A percentile compares a stretch with the other conserved stretches of the same genome.
These are phyloP conservation scores for Sebastes kiyomatsui DNA, from an alignment of 2,797 vertebrate genomes.

Conservation along the genomic window DNA sequence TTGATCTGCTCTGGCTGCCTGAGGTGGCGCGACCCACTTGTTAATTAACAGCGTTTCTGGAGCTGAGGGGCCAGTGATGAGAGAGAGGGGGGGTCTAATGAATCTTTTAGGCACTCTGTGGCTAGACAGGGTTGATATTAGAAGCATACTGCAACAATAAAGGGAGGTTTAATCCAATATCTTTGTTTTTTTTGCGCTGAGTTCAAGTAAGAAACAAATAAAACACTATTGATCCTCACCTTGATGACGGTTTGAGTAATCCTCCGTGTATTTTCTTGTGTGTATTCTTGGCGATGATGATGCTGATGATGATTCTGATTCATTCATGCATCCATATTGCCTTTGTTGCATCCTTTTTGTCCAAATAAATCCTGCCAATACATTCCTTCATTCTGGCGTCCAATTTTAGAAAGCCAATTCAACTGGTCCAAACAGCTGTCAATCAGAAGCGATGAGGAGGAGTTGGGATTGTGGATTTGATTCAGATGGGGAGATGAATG, in stretches of 20 bases:
- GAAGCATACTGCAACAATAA: constrained; percentile 5
- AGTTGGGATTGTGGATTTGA: neutral
- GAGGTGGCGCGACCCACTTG: constrained; percentile 53
- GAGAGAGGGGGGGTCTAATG: constrained; percentile 20
- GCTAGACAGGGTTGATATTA: neutral
- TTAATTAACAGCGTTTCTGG: constrained; percentile 67
- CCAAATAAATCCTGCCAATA: constrained; percentile 8
- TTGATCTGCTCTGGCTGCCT: constrained; percentile 68
- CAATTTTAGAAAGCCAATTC: constrained; percentile 36
- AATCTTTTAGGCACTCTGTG: constrained; percentile 10
- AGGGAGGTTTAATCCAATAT: neutral
- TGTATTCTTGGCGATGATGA: constrained; percentile 17
- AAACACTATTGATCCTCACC: constrained; percentile 49
- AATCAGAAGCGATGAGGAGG: constrained; percentile 30
- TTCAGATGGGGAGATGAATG: constrained; percentile 26
- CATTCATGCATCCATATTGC: constrained; percentile 32
- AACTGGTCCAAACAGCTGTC: constrained; percentile 45
- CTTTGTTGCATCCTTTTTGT: constrained; percentile 26
- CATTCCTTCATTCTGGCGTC: constrained; percentile 50
- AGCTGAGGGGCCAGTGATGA: constrained; percentile 41
- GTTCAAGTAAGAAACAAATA: neutral
- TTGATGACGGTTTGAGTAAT: constrained; percentile 31
- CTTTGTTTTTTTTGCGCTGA: neutral
- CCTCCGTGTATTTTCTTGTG: constrained; percentile 13
- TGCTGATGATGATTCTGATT: constrained; percentile 27